Evolutionary conservation across 2,888 invertebrate species (phyloP), one percentile per base, ranked within the genome.

Genomic region (Tupiocoris notatus): DNA sequence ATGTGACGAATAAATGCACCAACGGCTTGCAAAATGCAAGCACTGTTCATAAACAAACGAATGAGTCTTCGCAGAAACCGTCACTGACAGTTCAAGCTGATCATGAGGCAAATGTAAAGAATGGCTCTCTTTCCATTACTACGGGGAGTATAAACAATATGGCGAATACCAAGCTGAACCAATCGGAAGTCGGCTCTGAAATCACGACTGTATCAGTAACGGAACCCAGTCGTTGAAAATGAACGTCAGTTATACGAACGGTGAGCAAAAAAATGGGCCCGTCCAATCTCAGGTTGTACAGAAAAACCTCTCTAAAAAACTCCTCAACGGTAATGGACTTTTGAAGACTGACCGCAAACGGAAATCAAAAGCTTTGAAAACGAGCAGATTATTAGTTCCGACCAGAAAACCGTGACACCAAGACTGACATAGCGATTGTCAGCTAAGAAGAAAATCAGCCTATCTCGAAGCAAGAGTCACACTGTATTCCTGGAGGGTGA

Each of bases 381-480:
- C 39, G 62, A 73, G 39, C 20, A 18, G n/a, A 62, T 39, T 24
- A 18, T 21, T 54, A 25, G 54, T 22, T 54, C 20, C 7, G 75
- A 66, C 7, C 24, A 54, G 1, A 66, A 65, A 58, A 61, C 58
- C 16, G 20, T 22, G 54, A 68, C 9, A 56, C 67, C 1, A 77
- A 78, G 12, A 25, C 12, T 1, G 77, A 70, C 54, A 76, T 74
- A 18, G 70, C 21, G 22, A 23, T 6, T 66, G 59, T 1, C 68
- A 65, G 21, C 73, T 12, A 75, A 70, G 16, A 77, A 74, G 23
- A 78, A 78, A 25, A 59, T 67, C 59, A 61, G 78, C 18, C 58
- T 78, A 18, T 67, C 78, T 12, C 63, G 77, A 18, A 75, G n/a
- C n/a, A 75, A 78, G 54, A 70, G 75, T 57, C 61, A 59, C 21